phyloP scores from a whole-genome alignment of 2,888 invertebrate genomes.

The Nematopogon swammerdamellus region DNA sequence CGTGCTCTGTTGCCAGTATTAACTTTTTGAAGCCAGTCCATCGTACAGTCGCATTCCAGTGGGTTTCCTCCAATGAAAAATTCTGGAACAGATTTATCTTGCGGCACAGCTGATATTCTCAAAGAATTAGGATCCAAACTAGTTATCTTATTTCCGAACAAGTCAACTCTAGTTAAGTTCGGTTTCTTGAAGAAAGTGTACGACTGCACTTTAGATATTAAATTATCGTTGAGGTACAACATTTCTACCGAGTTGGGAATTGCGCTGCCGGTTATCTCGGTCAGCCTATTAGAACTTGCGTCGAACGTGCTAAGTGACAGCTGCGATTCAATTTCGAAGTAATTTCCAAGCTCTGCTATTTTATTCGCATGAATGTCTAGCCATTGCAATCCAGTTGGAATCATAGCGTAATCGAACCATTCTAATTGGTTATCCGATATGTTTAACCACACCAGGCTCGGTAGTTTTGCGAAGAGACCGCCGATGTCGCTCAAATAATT shows the following conservation, averaged over 20 bases:
- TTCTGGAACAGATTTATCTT: constrained; percentile 70
- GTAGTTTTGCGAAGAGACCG: constrained; percentile 75
- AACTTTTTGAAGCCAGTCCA: constrained; percentile 87
- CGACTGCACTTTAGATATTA: constrained; percentile 78
- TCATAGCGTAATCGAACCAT: constrained; percentile 82
- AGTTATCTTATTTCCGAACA: constrained; percentile 77
- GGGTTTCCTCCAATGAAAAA: constrained; percentile 85
- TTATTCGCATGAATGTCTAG: constrained; percentile 82
- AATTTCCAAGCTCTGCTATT: constrained; percentile 79
- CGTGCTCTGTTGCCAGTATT: constrained; percentile 71
- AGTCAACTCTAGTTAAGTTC: constrained; percentile 76
- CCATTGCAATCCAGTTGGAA: constrained; percentile 81
- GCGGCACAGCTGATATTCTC: constrained; percentile 71
- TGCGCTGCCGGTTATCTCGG: constrained; percentile 77
- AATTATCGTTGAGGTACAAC: constrained; percentile 75
- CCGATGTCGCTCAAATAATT: constrained; percentile 78
- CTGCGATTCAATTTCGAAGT: constrained; percentile 79
- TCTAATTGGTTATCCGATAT: constrained; percentile 82
- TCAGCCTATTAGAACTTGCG: constrained; percentile 76
- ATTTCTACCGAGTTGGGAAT: constrained; percentile 81
- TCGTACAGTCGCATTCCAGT: constrained; percentile 83
- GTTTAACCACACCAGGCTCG: constrained; percentile 80
- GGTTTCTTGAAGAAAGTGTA: constrained; percentile 86
- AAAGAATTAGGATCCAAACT: constrained; percentile 72
- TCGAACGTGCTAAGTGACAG: constrained; percentile 77